A percentile compares a stretch with the other conserved stretches of the same genome.
phyloP scores from a whole-genome alignment of 2,888 invertebrate genomes.

The Apodemia mormo region DNA sequence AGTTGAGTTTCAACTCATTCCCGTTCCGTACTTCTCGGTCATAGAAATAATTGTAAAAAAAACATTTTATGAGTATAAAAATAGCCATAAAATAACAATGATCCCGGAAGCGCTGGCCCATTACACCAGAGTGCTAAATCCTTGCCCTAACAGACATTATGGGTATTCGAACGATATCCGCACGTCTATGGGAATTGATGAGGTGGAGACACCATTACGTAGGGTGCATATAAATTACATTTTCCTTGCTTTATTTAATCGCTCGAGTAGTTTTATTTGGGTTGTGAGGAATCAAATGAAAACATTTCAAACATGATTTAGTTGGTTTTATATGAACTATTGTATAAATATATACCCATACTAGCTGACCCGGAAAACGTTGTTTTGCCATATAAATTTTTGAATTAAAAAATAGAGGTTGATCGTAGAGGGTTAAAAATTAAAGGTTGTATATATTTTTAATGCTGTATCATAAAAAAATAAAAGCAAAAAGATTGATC shows the following conservation, averaged over 20 bases:
- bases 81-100: conserved; percentile 45
- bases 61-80: conserved; percentile 25
- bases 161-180: conserved; percentile 47
- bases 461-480: too few relatives aligned
- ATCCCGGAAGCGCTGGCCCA: conserved; percentile 60
- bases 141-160: conserved; percentile 56
- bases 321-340: too few relatives aligned
- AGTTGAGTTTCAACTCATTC: too few relatives aligned
- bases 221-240: conserved; percentile 45
- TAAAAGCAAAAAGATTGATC: too few relatives aligned
- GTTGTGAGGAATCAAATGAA: conserved; percentile 11
- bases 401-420: too few relatives aligned
- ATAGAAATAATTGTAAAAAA: conserved; percentile 11
- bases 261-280: conserved; percentile 37
- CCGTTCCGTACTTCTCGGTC: background rate
- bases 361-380: too few relatives aligned
- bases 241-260: conserved; percentile 38
- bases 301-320: background rate
- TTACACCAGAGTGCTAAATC: conserved; percentile 62
- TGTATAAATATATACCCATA: too few relatives aligned
- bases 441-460: too few relatives aligned
- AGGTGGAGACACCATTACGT: conserved; percentile 52
- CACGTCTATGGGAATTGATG: conserved; percentile 58
- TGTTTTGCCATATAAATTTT: too few relatives aligned
- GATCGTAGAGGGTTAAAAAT: too few relatives aligned